Conservation (phyloP, 2,113 vertebrate genomes). For the Trinectes maculatus region DNA sequence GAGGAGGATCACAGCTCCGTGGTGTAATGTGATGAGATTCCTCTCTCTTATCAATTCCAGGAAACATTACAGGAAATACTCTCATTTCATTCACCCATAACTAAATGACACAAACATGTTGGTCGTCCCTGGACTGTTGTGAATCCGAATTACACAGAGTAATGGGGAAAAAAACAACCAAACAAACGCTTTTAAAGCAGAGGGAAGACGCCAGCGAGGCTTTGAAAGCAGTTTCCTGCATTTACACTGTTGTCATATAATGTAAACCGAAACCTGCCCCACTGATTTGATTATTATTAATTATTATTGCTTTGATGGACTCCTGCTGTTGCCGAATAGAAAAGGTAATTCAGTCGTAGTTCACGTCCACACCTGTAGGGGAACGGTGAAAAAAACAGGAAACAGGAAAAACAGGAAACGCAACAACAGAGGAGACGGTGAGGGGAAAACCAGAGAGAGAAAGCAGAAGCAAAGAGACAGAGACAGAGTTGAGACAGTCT, state of each 20-base stretch:
- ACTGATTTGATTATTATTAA: slow-evolving; percentile 6
- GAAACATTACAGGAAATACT: slow-evolving; percentile 84
- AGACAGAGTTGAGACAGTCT: slow-evolving; percentile 20
- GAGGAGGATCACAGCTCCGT: slow-evolving; percentile 83
- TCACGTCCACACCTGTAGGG: slow-evolving; percentile 31
- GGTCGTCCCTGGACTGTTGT: slow-evolving; percentile 77
- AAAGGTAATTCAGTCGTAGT: slow-evolving; percentile 17
- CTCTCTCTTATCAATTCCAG: slow-evolving; percentile 79
- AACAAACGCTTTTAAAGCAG: slow-evolving; percentile 45
- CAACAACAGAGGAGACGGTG: slow-evolving; percentile 15
- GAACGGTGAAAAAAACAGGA: no score
- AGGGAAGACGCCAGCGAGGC: slow-evolving; percentile 27
- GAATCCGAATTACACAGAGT: slow-evolving; percentile 74
- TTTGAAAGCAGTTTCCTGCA: slow-evolving; percentile 34
- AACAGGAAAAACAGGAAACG: no score
- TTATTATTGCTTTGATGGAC: slow-evolving; percentile 26
- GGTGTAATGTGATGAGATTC: slow-evolving; percentile 83
- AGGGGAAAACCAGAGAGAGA: slow-evolving; percentile 21
- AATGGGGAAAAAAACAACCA: slow-evolving; percentile 78
- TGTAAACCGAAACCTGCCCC: background rate
- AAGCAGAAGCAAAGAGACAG: background rate
- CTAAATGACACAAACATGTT: slow-evolving; percentile 87
- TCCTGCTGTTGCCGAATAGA: background rate
- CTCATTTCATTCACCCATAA: slow-evolving; percentile 88
- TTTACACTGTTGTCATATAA: no score